Evolutionary conservation across 2,113 vertebrate genomes (phyloP), one percentile per base, ranked within the genome.

Genomic region (Macroglossus sobrinus): DNA sequence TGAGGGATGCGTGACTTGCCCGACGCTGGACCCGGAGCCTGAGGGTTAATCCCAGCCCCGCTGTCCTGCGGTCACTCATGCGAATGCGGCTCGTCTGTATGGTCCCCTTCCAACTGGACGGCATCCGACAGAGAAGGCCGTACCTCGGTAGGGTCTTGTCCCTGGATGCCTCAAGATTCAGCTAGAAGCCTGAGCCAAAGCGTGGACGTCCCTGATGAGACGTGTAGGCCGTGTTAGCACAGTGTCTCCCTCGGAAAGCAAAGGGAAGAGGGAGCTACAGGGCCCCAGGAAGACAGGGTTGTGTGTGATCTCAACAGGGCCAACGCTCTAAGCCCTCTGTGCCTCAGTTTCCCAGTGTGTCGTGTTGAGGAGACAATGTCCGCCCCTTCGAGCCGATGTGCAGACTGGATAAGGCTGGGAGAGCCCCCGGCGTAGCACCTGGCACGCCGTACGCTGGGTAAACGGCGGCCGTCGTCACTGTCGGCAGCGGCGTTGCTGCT

Each of bases 11-110:
- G 4, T 22, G 5, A 22, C 35, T 63, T 28, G 21, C 15, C 85
- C 19, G 35, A 43, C 26, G 26, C 43, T 4, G 21, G 84, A 50
- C 7, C 26, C 68, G 16, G 40, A 76, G 80, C 80, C 61, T 1
- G 2, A 7, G 7, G 24, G 2, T 35, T 55, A 21, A 12, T 2
- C 57, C 30, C 16, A 38, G 7, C 21, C 45, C 69, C 13, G 40
- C 30, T 3, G 0, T 0, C 19, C 53, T 0, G 0, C 63, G 3
- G 18, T 5, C 3, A 63, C 47, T n/a, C 53, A 5, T 8, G 14
- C 10, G 8, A 50, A 24, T 13, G 21, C 33, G 16, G 47, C 22
- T 40, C 63, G 1, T 10, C 53, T 43, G 2, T 5, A 3, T 47
- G 8, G 15, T 30, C 68, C 35, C 2, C 53, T 10, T 3, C 22